Conservation (phyloP, 2,113 vertebrate genomes). For the Sylvia atricapilla region DNA sequence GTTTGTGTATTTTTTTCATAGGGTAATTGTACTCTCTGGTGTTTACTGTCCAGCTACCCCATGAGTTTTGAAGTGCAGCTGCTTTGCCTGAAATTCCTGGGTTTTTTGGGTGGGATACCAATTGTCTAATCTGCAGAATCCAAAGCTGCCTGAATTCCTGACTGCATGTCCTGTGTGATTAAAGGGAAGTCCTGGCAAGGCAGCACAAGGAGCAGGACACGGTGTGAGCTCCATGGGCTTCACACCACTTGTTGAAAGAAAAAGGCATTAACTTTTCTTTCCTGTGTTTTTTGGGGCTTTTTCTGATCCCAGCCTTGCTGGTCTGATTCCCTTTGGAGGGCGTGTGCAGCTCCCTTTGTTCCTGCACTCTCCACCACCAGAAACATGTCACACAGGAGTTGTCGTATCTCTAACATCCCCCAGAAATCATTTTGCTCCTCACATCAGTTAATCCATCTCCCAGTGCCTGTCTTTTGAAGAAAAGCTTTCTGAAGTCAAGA, state of each 20-base stretch:
- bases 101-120: neutral
- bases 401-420: neutral
- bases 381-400: neutral
- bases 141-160: neutral
- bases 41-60: neutral
- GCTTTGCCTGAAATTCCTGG: accelerated
- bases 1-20: neutral
- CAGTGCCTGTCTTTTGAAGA: neutral
- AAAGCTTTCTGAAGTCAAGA: neutral
- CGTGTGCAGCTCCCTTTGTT: neutral
- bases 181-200: neutral
- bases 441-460: neutral
- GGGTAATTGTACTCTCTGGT: neutral
- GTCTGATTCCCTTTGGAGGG: neutral
- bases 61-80: neutral
- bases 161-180: neutral
- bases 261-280: neutral
- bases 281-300: neutral
- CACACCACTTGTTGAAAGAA: neutral
- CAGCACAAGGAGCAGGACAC: neutral
- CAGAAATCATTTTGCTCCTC: neutral
- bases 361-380: neutral
- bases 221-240: neutral
- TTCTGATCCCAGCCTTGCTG: neutral
- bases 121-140: neutral